Conservation (phyloP, 2,888 invertebrate species). For the Phyllotreta striolata region DNA sequence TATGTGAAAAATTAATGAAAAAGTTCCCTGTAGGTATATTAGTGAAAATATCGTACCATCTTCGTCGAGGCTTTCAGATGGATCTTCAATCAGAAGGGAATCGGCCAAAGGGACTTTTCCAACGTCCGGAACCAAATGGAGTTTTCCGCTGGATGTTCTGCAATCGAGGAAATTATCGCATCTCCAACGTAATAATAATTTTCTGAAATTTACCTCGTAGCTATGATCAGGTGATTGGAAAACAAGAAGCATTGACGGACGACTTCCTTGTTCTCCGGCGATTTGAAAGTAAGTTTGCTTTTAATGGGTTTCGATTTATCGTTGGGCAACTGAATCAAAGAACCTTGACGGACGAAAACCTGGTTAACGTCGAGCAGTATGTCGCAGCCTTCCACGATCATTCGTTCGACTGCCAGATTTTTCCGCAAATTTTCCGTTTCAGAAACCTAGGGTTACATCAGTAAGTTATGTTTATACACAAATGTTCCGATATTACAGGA, state of each 20-base stretch:
- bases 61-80: slow-evolving; percentile 73
- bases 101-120: slow-evolving; percentile 86
- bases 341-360: slow-evolving; percentile 90
- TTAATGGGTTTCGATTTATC: slow-evolving; percentile 68
- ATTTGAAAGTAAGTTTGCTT: slow-evolving; percentile 69
- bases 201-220: slow-evolving; percentile 68
- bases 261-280: slow-evolving; percentile 69
- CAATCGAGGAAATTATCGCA: slow-evolving; percentile 21
- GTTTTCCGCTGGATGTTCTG: slow-evolving; percentile 79
- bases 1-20: slow-evolving; percentile 5
- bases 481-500: background rate
- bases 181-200: background rate
- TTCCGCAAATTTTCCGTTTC: slow-evolving; percentile 92
- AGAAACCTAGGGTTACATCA: slow-evolving; percentile 69
- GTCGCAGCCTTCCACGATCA: slow-evolving; percentile 94
- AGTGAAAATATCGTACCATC: slow-evolving; percentile 74
- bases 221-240: slow-evolving; percentile 87
- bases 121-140: slow-evolving; percentile 84
- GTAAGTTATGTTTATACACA: background rate
- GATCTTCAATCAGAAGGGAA: slow-evolving; percentile 87
- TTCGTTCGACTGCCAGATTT: slow-evolving; percentile 89
- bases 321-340: slow-evolving; percentile 75
- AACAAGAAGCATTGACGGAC: slow-evolving; percentile 88
- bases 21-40: no score
- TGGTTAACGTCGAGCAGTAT: slow-evolving; percentile 92